Conservation (phyloP, 2,797 vertebrate genomes). For the Coilia nasus region DNA sequence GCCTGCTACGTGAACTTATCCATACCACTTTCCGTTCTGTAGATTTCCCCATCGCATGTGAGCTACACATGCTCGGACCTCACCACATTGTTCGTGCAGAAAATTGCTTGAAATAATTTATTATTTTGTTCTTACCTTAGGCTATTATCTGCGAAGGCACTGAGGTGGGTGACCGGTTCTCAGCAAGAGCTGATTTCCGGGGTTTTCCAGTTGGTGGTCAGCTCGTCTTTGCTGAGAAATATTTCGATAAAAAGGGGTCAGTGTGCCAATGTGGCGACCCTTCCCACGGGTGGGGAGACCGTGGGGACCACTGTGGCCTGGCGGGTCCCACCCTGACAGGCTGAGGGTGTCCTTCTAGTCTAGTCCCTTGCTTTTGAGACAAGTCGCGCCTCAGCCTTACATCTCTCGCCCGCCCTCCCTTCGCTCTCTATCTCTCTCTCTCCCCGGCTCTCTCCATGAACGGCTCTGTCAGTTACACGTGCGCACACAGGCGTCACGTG, state of each 20-base stretch:
- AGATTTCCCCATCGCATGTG: background rate
- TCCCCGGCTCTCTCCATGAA: constrained; percentile 56
- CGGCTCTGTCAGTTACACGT: constrained; percentile 65
- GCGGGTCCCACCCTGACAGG: constrained; percentile 6
- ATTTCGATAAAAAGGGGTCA: background rate
- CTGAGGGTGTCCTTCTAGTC: constrained; percentile 57
- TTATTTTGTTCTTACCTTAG: constrained; percentile 21
- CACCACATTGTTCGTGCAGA: background rate
- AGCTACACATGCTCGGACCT: background rate
- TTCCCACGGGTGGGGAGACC: background rate
- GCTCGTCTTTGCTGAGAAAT: constrained; percentile 56
- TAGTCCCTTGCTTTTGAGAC: background rate
- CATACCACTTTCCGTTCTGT: background rate
- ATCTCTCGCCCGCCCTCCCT: constrained; percentile 4
- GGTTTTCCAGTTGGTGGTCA: constrained; percentile 58
- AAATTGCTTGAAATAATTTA: constrained; percentile 33
- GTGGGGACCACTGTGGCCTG: background rate
- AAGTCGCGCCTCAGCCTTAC: constrained; percentile 35
- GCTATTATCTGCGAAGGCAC: constrained; percentile 54
- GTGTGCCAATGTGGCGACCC: constrained; percentile 22
- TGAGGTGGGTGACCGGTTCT: constrained; percentile 69
- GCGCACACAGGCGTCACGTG: constrained; percentile 61
- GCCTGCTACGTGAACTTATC: background rate
- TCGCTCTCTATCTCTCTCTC: constrained; percentile 27
- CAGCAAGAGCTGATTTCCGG: constrained; percentile 69